Evolutionary conservation across 1,140 invertebrate genomes (phyloP), one percentile per base, ranked within the genome.

Genomic region (Drosophila rufa): DNA sequence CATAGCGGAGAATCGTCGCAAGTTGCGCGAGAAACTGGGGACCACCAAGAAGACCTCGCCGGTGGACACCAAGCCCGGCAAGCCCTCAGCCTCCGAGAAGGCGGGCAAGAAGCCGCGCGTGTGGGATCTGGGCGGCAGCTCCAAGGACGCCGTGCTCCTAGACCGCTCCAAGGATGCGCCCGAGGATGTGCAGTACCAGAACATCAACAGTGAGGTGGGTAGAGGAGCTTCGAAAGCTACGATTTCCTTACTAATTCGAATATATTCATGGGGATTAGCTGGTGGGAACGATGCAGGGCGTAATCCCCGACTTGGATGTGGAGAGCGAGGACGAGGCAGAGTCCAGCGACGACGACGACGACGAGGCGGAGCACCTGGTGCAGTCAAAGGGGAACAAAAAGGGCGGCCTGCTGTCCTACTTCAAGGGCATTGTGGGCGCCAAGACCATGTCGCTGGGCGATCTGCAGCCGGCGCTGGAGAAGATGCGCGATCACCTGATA

Each of bases 401-500:
- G 22, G 33, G 57, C 4, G 96, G 95, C 64, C 95, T 97, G 93
- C 96, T 98, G 75, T 97, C 96, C 6, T 95, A 97, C 84, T 97
- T 98, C 79, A 97, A 96, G 93, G 96, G 96, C 82, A 94, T 99
- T 43, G 98, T 99, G 5, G 97, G 98, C 1, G 96, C 96, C 2
- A 98, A 98, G 91, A 95, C 95, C n/a, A 93, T 98, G 48, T 95
- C 95, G 0, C 93, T 94, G 6, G 95, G 95, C 17, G 95, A 97
- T 60, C 96, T 99, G 94, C 93, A 95, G 70, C 97, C 98, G 0
- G 96, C 96, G 42, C 93, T 99, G 68, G 98, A 99, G 51, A 99
- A 99, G 93, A 95, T 99, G 94, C 97, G 97, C 71, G 99, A 99
- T 93, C 98, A 99, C 93, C 94, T 99, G 30, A 99, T 99, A 79